Evolutionary conservation across 2,888 invertebrate genomes (phyloP).

Genomic region (Iselma pallidipennis): DNA sequence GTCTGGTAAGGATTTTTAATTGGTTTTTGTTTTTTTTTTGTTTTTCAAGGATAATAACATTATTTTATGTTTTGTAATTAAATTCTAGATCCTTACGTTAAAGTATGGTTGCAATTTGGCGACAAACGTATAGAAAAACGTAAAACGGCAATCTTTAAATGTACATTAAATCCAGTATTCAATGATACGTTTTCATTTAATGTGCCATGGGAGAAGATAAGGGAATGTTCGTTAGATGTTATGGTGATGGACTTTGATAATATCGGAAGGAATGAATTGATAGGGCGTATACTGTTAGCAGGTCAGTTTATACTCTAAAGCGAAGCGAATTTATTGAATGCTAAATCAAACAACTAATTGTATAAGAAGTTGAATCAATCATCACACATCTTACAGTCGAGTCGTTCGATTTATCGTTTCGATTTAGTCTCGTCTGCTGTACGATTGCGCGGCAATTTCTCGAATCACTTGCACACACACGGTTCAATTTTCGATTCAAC

Average conservation of each 20-base stretch:
- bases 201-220: constrained; percentile 95
- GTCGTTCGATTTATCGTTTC: no score
- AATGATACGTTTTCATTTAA: constrained; percentile 96
- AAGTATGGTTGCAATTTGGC: constrained; percentile 95
- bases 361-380: background rate
- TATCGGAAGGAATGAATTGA: constrained; percentile 90
- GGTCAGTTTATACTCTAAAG: constrained; percentile 60
- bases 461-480: no score
- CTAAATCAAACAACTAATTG: background rate
- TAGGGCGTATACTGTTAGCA: constrained; percentile 89
- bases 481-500: no score
- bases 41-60: background rate
- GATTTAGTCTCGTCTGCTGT: no score
- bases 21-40: background rate
- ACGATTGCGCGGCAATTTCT: no score
- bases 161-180: constrained; percentile 93
- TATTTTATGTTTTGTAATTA: background rate
- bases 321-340: background rate
- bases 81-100: constrained; percentile 93
- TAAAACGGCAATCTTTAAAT: constrained; percentile 93
- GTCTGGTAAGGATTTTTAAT: constrained; percentile 66
- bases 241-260: constrained; percentile 98
- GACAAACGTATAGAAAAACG: constrained; percentile 94
- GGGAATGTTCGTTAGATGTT: constrained; percentile 91
- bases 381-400: no score